Evolutionary conservation across 2,113 vertebrate species (phyloP).

Genomic region (Cyphomyrus plagiostoma): DNA sequence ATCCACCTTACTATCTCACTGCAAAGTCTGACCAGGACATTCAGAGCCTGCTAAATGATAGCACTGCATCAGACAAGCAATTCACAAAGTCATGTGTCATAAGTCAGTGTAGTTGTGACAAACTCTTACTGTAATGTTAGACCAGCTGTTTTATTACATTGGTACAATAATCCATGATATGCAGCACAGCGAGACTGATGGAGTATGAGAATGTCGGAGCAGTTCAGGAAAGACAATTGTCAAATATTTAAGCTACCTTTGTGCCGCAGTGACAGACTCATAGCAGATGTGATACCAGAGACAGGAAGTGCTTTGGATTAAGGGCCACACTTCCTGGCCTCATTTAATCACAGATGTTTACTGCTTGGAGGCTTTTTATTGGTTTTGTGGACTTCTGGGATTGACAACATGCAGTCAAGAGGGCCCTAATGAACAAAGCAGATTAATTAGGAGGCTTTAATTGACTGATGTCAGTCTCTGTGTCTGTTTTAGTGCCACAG

Average conservation of each 20-base stretch:
- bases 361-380: neutral
- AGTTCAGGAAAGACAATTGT: neutral
- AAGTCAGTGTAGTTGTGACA: neutral
- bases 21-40: neutral
- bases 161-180: neutral
- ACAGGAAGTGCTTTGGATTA: neutral
- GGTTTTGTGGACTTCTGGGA: conserved; percentile 15
- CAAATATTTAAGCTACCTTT: neutral
- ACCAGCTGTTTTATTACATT: neutral
- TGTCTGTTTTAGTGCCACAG: neutral
- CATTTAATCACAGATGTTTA: neutral
- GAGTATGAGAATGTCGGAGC: neutral
- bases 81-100: neutral
- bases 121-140: neutral
- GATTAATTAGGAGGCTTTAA: conserved; percentile 37
- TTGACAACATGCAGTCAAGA: conserved; percentile 31
- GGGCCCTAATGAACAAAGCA: conserved; percentile 29
- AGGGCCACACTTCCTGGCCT: neutral
- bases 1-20: neutral
- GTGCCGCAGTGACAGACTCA: neutral
- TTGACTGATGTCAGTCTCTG: conserved; percentile 37
- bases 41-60: too few species aligned
- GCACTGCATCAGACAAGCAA: neutral
- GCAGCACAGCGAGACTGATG: neutral
- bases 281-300: neutral